A percentile compares a stretch with the other conserved stretches of the same genome.
Conservation (phyloP, 37 sponge, comb jelly and placozoan genomes). For the Dysidea cf. avara region DNA sequence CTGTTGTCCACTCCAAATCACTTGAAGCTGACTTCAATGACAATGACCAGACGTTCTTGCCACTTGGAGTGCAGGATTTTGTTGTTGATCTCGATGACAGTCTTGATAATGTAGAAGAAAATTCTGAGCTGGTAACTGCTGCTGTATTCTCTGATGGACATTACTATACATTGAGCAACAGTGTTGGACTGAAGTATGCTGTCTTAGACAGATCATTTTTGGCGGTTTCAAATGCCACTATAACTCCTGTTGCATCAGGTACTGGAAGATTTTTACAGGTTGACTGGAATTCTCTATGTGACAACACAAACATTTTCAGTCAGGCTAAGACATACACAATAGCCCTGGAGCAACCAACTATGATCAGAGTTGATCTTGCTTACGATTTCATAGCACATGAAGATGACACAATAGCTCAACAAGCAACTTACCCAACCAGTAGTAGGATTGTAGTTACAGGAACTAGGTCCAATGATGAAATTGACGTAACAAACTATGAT, state of each 20-base stretch:
- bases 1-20: constrained; percentile 33
- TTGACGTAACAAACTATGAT: too few species aligned
- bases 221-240: background rate
- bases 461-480: too few species aligned
- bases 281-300: constrained; percentile 27
- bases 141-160: constrained; percentile 54
- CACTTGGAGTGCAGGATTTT: constrained; percentile 34
- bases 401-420: constrained; percentile 26
- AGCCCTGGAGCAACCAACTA: constrained; percentile 9
- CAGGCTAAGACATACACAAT: constrained; percentile 7
- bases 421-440: too few species aligned
- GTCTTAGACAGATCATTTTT: constrained; percentile 3
- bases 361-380: constrained; percentile 3
- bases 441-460: too few species aligned
- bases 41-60: background rate
- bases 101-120: constrained; percentile 24
- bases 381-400: constrained; percentile 16
- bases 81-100: constrained; percentile 28
- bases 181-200: constrained; percentile 30
- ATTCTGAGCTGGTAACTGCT: constrained; percentile 27
- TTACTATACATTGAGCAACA: background rate
- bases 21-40: background rate
- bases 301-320: background rate
- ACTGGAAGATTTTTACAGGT: constrained; percentile 35
- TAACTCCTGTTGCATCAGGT: constrained; percentile 29